Evolutionary conservation across 2,888 invertebrate genomes (phyloP).

Genomic region (Sarcophaga caerulescens): DNA sequence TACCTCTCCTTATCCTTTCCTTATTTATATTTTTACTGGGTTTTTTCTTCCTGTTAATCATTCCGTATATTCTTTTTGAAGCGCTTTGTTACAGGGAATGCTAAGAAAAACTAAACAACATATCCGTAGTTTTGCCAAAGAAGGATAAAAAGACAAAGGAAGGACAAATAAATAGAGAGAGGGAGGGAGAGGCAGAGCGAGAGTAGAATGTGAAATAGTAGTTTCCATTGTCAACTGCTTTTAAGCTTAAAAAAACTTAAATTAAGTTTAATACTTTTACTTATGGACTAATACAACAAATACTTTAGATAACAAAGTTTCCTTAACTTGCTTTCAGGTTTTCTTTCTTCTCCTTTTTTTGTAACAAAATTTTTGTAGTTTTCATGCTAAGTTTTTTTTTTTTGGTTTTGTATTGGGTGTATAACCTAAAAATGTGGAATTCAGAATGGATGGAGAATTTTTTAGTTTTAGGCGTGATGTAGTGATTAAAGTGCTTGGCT

Average conservation of each 20-base stretch:
- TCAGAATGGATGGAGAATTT: too few species aligned
- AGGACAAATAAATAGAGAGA: too few species aligned
- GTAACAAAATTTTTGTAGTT: too few species aligned
- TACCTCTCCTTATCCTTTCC: not conserved
- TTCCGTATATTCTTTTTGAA: too few species aligned
- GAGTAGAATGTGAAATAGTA: too few species aligned
- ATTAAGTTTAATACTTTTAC: conserved; percentile 32
- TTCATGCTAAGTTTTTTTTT: conserved; percentile 6
- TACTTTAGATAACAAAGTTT: conserved; percentile 40
- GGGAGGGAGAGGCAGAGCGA: too few species aligned
- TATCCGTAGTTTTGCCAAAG: not conserved
- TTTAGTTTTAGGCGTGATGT: too few species aligned
- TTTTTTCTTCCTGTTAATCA: too few species aligned
- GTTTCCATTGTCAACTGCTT: conserved; percentile 25
- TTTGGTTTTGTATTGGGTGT: too few species aligned
- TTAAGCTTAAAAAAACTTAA: conserved; percentile 44
- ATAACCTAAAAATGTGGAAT: too few species aligned
- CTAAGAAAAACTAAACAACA: conserved; percentile 26
- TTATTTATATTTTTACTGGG: not conserved
- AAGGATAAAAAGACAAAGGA: not conserved
- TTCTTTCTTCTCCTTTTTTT: not conserved
- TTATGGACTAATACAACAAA: conserved; percentile 11
- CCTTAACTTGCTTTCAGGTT: not conserved
- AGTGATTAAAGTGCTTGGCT: too few species aligned
- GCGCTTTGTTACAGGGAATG: not conserved